These are phyloP conservation scores for Cebus imitator DNA, from an alignment of 2,113 vertebrate species.

Conservation along the genomic window DNA sequence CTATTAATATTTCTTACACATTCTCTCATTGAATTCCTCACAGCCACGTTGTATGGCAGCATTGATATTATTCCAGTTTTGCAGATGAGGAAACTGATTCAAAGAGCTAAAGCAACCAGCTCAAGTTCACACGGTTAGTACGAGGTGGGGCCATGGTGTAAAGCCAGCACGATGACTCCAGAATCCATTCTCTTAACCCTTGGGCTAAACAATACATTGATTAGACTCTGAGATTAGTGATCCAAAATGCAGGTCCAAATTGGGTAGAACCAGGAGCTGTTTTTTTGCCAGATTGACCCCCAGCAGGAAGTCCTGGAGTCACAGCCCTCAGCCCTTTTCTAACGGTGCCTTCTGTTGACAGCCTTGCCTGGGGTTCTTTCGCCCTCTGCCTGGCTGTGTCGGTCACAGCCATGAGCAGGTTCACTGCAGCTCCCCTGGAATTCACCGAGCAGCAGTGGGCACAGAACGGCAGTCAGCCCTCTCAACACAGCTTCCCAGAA, in stretches of 20 bases:
- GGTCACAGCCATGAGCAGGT: constrained; percentile 91
- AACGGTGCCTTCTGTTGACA: constrained; percentile 70
- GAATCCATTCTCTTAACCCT: accelerated
- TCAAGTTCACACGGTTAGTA: neutral
- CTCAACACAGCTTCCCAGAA: neutral
- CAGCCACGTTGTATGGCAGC: too few relatives aligned
- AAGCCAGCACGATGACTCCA: neutral
- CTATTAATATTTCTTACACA: neutral
- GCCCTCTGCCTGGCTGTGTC: constrained; percentile 94
- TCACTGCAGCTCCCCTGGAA: constrained; percentile 91
- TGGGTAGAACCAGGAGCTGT: neutral
- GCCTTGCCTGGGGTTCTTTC: constrained; percentile 95
- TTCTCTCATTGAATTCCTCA: neutral
- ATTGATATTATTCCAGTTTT: neutral
- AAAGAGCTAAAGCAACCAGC: neutral
- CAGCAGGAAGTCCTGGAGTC: constrained; percentile 89
- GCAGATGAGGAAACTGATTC: neutral
- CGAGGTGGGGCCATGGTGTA: neutral
- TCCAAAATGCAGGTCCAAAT: neutral
- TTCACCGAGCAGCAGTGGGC: neutral
- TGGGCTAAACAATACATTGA: accelerated
- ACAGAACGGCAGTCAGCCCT: neutral
- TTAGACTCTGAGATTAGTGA: neutral
- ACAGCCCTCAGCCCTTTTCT: constrained; percentile 90
- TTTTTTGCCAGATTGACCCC: neutral